phyloP scores from a whole-genome alignment of 2,113 vertebrate species.

The Malurus elegans region DNA sequence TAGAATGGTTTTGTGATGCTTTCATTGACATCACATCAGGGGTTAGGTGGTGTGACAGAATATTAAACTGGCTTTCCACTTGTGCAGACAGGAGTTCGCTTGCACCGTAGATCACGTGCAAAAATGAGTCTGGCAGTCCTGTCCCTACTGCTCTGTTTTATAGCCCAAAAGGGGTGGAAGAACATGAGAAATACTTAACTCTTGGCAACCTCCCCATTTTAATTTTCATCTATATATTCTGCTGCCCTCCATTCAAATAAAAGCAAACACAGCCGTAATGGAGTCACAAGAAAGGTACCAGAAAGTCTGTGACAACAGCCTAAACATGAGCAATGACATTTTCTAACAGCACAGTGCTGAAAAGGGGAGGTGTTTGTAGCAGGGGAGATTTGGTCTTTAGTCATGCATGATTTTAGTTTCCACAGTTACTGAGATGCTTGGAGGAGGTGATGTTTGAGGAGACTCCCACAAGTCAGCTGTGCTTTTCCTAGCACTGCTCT shows the following conservation, averaged over 20 bases:
- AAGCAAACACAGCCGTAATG: background rate
- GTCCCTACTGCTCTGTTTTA: background rate
- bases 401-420: background rate
- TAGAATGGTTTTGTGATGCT: background rate
- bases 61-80: constrained; percentile 5
- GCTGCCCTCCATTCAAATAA: background rate
- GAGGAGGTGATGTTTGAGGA: background rate
- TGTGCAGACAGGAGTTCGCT: background rate
- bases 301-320: background rate
- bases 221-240: constrained; percentile 11
- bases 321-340: background rate
- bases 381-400: background rate
- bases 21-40: background rate
- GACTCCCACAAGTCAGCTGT: constrained; percentile 1
- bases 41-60: background rate
- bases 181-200: background rate
- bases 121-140: background rate
- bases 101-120: background rate
- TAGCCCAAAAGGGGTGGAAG: background rate
- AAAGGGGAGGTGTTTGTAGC: background rate
- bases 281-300: background rate
- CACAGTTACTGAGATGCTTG: background rate
- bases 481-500: constrained; percentile 27
- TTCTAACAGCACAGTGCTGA: background rate
- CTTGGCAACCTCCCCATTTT: background rate